phyloP scores from a whole-genome alignment of 2,113 vertebrate species.

The Rhizomys pruinosus region DNA sequence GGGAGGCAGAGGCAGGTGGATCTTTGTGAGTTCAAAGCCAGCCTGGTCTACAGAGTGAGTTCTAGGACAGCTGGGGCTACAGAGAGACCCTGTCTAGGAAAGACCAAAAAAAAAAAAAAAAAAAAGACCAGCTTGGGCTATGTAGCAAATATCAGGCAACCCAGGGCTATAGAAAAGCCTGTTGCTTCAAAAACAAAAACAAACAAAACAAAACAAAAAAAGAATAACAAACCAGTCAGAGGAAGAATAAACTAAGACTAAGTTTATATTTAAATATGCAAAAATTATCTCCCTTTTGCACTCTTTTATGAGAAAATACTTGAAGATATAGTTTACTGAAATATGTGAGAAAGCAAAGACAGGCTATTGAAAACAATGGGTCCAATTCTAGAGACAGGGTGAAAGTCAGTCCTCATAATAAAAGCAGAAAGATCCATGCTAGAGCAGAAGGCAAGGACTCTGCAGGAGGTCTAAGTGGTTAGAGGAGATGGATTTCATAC shows the following conservation, averaged over 20 bases:
- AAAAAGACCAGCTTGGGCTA: too few species aligned
- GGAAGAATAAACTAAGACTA: conserved; percentile 22
- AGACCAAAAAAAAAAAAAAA: too few species aligned
- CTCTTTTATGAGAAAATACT: conserved; percentile 48
- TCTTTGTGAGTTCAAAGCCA: too few species aligned
- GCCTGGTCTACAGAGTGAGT: too few species aligned
- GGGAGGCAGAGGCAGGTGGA: too few species aligned
- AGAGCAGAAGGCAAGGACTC: not conserved
- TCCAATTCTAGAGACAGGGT: not conserved
- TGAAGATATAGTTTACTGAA: conserved; percentile 15
- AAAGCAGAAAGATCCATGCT: not conserved
- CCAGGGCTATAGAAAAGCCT: too few species aligned
- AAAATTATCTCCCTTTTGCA: conserved; percentile 32
- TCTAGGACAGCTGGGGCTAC: too few species aligned
- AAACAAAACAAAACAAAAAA: too few species aligned
- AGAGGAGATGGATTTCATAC: not conserved
- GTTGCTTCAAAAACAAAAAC: too few species aligned
- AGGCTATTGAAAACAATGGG: conserved; percentile 13
- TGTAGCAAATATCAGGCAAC: too few species aligned
- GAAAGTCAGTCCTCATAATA: conserved; percentile 16
- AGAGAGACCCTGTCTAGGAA: too few species aligned
- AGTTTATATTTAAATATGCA: conserved; percentile 42
- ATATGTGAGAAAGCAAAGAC: conserved; percentile 10
- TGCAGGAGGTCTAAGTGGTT: not conserved
- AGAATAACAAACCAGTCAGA: not conserved